Conservation (phyloP, 1,140 invertebrate species). For the Chrysoperla carnea region DNA sequence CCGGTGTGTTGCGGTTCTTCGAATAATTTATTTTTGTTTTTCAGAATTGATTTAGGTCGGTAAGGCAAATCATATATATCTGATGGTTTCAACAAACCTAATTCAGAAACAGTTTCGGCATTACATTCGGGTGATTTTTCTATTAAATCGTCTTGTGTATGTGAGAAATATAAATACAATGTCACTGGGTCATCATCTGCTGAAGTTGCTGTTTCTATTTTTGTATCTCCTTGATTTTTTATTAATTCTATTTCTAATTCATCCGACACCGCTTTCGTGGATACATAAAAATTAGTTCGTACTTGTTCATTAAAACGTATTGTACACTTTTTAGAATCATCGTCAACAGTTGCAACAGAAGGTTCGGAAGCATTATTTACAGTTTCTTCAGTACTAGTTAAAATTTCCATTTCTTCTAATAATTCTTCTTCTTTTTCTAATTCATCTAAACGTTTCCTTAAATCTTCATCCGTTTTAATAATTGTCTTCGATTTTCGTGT, state of each 20-base stretch:
- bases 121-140: neutral
- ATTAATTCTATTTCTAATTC: too few relatives aligned
- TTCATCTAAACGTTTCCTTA: conserved; percentile 29
- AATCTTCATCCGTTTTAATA: conserved; percentile 23
- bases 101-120: neutral
- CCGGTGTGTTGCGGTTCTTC: neutral
- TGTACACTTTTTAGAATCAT: too few relatives aligned
- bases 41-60: neutral
- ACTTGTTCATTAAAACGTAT: too few relatives aligned
- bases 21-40: neutral
- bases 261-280: too few relatives aligned
- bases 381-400: neutral
- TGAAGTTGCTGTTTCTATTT: too few relatives aligned
- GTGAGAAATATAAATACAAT: neutral
- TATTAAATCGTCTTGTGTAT: neutral
- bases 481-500: neutral
- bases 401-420: conserved; percentile 29
- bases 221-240: too few relatives aligned
- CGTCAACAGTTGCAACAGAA: too few relatives aligned
- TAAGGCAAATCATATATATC: neutral
- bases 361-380: neutral
- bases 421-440: conserved; percentile 35
- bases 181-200: neutral
- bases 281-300: too few relatives aligned
- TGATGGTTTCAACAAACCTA: neutral